Evolutionary conservation across 1,140 invertebrate genomes (phyloP).

Genomic region (Campoletis sonorensis): DNA sequence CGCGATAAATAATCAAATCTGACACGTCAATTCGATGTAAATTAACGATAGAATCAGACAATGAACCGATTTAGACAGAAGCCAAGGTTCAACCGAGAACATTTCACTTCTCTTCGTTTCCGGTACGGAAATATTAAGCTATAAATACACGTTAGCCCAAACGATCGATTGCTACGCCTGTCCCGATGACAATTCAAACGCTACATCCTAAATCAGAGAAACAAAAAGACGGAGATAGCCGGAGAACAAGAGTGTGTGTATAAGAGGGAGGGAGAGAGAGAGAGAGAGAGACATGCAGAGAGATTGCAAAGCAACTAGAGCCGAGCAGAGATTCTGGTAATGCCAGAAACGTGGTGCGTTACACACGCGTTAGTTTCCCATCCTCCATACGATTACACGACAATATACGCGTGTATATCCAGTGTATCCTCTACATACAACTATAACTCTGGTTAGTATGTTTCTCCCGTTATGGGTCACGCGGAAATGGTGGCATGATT

Average conservation of each 20-base stretch:
- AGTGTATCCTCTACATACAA: slow-evolving; percentile 41
- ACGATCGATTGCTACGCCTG: slow-evolving; percentile 41
- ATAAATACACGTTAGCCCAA: slow-evolving; percentile 43
- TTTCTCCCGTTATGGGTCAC: slow-evolving; percentile 44
- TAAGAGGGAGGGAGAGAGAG: neutral
- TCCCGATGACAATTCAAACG: slow-evolving; percentile 47
- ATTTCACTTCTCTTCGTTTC: slow-evolving; percentile 6
- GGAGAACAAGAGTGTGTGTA: neutral
- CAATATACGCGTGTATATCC: slow-evolving; percentile 11
- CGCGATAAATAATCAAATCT: neutral
- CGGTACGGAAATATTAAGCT: slow-evolving; percentile 45
- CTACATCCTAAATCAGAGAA: slow-evolving; percentile 29
- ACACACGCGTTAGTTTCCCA: slow-evolving; percentile 31
- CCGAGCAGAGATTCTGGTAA: slow-evolving; percentile 37
- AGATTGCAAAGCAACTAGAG: neutral
- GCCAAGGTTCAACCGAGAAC: slow-evolving; percentile 2
- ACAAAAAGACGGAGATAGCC: neutral
- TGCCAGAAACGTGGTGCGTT: slow-evolving; percentile 39
- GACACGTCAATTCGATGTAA: slow-evolving; percentile 9
- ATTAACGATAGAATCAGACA: slow-evolving; percentile 19
- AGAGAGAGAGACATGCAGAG: neutral
- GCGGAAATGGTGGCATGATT: slow-evolving; percentile 51
- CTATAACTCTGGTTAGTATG: slow-evolving; percentile 45
- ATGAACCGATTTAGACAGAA: neutral
- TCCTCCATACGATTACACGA: slow-evolving; percentile 32